Base-by-base conservation (phyloP, 2,797 vertebrate genomes). In the Petrocephalus sullivani region DNA sequence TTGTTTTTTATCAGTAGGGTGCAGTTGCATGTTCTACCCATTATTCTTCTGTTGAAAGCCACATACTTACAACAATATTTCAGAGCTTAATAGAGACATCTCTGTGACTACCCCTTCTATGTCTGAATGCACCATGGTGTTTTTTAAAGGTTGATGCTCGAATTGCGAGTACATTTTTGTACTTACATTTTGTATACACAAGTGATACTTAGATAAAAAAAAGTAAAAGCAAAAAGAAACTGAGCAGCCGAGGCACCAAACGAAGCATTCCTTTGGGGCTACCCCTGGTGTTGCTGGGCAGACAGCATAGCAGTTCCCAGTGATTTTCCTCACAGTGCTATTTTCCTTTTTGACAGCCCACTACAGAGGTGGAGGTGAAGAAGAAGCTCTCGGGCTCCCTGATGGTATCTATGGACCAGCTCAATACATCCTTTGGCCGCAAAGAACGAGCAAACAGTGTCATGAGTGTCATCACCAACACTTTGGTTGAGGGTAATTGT, bases 391-490 rank as follows among this genome's bases (percentile, higher is more conserved):
- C 98, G 28, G 98, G 98, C 89, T 99, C 98, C 86, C 97, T 99
- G 90, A 93, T 99, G 96, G 98, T 99, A 92, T 99, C 98, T 53
- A 97, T 99, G 97, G 98, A 99, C 91, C 98, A 99, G 92, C 96
- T 99, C 93, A 98, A 98, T 89, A 96, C 97, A 2, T 99, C 98
- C 90, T 99, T 97, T 6, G 98, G 98, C 33, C 97, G 97, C 92
- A 99, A 99, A 95, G 97, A 99, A 91, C 95, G 98, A 91, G 97
- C 98, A 93, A 99, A 99, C 96, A 99, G 98, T 57, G 96, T 99
- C 88, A 96, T 99, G 97, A 99, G 98, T 23, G 97, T 97, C 19
- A 89, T 99, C 94, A 99, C 98, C 90, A 99, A 99, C 93, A 99
- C 98, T 83, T 96, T 99, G 88, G 98, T 99, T 46, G 98, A 99